Conservation (phyloP, 2,113 vertebrate species). For the Bos indicus region DNA sequence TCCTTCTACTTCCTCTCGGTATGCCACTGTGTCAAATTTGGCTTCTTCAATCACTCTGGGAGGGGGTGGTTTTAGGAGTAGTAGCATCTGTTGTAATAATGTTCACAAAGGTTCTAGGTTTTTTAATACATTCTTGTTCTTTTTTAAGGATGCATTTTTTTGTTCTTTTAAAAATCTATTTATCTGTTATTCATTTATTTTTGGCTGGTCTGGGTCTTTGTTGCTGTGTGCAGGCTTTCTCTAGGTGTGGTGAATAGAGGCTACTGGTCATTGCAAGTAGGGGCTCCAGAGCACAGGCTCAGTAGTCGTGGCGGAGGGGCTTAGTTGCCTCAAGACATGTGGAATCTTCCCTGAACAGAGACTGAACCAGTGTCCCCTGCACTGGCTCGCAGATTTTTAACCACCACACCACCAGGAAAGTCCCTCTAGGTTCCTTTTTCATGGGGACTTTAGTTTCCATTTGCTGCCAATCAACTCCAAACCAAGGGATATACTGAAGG, state of each 20-base stretch:
- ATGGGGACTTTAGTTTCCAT: background rate
- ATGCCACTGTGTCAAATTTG: background rate
- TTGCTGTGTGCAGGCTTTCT: background rate
- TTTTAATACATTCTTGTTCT: background rate
- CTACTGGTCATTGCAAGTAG: background rate
- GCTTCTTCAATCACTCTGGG: background rate
- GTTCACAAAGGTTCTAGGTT: background rate
- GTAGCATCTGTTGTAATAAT: background rate
- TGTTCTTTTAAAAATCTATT: background rate
- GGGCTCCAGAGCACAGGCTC: background rate
- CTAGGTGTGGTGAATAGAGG: background rate
- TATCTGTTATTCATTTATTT: background rate
- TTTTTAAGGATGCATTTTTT: background rate
- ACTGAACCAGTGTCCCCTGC: background rate
- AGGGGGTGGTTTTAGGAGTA: background rate
- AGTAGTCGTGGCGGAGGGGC: fast-evolving
- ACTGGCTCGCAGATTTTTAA: background rate
- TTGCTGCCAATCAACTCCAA: background rate
- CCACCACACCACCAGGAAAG: background rate
- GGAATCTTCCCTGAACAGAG: background rate
- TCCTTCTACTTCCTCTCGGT: background rate
- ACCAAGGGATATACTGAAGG: background rate
- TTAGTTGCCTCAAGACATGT: background rate
- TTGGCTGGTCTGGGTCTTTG: background rate
- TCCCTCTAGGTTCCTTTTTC: background rate